phyloP scores from a whole-genome alignment of 2,113 vertebrate species.

The Apus apus region DNA sequence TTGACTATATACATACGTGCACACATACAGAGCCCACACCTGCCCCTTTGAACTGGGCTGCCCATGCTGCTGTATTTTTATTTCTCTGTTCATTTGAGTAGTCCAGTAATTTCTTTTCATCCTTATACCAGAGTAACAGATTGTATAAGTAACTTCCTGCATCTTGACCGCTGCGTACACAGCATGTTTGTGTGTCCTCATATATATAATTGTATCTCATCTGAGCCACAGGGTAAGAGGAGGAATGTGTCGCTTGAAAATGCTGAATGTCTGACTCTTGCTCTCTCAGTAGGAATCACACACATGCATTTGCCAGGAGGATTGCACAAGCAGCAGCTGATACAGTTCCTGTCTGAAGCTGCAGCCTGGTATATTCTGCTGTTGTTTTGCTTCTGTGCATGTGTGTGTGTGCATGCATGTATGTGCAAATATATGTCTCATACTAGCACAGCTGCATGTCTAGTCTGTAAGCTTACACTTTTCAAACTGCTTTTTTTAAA shows the following conservation, averaged over 20 bases:
- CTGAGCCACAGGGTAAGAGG: background rate
- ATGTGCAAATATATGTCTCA: rapidly evolving
- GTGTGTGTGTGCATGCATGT: rapidly evolving
- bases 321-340: rapidly evolving
- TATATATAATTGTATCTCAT: background rate
- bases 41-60: background rate
- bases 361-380: background rate
- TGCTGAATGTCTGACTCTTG: background rate
- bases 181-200: background rate
- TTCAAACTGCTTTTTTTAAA: background rate
- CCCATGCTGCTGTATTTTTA: background rate
- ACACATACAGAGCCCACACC: background rate
- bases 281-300: background rate
- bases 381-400: background rate
- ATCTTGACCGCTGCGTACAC: background rate
- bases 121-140: background rate
- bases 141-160: background rate
- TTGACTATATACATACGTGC: background rate
- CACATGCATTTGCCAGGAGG: rapidly evolving
- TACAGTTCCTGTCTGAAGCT: background rate
- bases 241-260: background rate
- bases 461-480: background rate
- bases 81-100: background rate
- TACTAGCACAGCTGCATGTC: background rate
- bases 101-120: background rate